Evolutionary conservation across 2,797 vertebrate genomes (phyloP), one percentile per base, ranked within the genome.

Genomic region (Sorex maritimensis): DNA sequence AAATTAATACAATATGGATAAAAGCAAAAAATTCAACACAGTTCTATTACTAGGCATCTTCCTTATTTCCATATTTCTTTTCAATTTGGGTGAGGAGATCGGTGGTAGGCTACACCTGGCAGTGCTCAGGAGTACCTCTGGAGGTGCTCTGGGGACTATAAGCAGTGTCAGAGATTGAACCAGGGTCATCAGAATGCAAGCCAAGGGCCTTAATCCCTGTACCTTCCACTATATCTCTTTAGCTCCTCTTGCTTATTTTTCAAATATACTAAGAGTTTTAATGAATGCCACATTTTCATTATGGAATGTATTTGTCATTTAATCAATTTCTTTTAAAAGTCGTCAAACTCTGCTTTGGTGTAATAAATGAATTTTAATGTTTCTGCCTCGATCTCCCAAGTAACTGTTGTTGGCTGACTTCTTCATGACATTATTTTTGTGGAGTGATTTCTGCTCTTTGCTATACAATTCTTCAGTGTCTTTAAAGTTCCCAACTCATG

Each of bases 351-450:
- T 86, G 46, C 44, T 84, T 81, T 68, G 38, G 46, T 52, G 69
- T 49, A 23, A 74, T 71, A 95, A 88, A 91, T 3, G n/a, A 77
- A 72, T 65, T 65, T 73, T 79, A 69, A 79, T 63, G 61, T 88
- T 63, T 91, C 34, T 69, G 63, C 44, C 65, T 91, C 26, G 46
- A 34, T 92, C 44, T 78, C 52, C 38, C 1, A 2, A 75, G 23
- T 77, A 34, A 52, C 93, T 92, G 89, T 86, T 83, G 34, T 52
- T 93, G 71, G 34, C 78, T 61, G 67, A 75, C 24, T 15, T 30
- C 84, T 69, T 81, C 7, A 65, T 3, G 78, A 67, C 28, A 58
- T 75, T 78, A 49, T 74, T 88, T 52, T 93, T 74, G 69, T 3
- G 6, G 80, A 93, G 72, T 26, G 14, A 77, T 65, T 82, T 94